Evolutionary conservation across 1,140 invertebrate species (phyloP).

Genomic region (Copidosoma floridanum): DNA sequence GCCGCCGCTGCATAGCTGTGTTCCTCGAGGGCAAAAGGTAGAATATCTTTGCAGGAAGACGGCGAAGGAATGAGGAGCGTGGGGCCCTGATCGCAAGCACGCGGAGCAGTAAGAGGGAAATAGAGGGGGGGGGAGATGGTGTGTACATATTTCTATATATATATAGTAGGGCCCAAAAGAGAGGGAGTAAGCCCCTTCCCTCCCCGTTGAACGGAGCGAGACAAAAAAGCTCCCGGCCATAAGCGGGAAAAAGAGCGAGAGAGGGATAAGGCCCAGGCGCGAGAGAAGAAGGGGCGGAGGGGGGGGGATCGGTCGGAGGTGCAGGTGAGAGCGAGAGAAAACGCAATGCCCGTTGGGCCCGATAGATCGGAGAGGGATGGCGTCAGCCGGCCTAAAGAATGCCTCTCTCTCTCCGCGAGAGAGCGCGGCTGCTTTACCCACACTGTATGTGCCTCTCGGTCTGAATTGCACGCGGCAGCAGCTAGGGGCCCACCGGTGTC

Average conservation of each 20-base stretch:
- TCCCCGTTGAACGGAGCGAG: conserved; percentile 12
- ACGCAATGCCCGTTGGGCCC: conserved; percentile 36
- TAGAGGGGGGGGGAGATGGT: conserved; percentile 2
- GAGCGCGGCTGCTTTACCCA: neutral
- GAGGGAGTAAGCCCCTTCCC: neutral
- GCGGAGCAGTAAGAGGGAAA: neutral
- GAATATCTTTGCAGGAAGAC: conserved; percentile 52
- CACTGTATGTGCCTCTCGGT: neutral
- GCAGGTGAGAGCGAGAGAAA: conserved; percentile 13
- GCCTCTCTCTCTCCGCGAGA: conserved; percentile 13
- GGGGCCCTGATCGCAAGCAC: conserved; percentile 24
- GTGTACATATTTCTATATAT: too few species aligned
- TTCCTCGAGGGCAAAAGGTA: conserved; percentile 59
- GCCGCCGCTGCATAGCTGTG: conserved; percentile 56
- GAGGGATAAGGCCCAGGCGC: conserved; percentile 1
- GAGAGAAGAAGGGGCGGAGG: neutral
- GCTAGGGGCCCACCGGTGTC: too few species aligned
- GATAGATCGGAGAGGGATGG: conserved; percentile 52
- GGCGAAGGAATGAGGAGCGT: conserved; percentile 38
- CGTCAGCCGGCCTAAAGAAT: conserved; percentile 50
- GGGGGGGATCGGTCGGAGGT: conserved; percentile 24
- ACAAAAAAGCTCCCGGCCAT: conserved; percentile 32
- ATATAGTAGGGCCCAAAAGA: too few species aligned
- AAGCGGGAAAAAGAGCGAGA: conserved; percentile 46
- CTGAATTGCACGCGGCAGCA: neutral